phyloP scores from a whole-genome alignment of 2,888 invertebrate species.

The Cyaniris semiargus region DNA sequence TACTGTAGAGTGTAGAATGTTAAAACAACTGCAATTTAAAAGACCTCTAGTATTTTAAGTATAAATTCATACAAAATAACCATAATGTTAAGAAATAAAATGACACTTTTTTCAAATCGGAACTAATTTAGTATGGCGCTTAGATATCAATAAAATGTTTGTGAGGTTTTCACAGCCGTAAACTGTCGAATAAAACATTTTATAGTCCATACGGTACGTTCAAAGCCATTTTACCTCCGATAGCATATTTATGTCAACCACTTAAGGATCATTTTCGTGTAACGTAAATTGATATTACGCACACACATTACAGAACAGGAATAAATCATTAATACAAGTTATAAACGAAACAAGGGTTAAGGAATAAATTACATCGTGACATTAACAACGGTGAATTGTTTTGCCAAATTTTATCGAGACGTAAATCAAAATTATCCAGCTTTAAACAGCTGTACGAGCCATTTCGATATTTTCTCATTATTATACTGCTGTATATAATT shows the following conservation, averaged over 20 bases:
- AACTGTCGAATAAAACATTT: slow-evolving; percentile 73
- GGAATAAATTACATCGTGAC: slow-evolving; percentile 69
- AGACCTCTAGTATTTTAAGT: too few relatives aligned
- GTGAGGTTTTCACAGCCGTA: slow-evolving; percentile 65
- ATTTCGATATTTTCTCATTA: not conserved
- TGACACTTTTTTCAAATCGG: slow-evolving; percentile 30
- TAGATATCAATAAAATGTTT: slow-evolving; percentile 71
- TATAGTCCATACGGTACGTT: slow-evolving; percentile 59
- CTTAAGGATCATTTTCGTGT: not conserved
- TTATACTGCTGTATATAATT: not conserved
- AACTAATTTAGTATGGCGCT: slow-evolving; percentile 52
- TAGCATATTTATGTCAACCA: not conserved
- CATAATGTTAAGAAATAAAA: slow-evolving; percentile 2
- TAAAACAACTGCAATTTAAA: too few relatives aligned
- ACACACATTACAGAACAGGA: slow-evolving; percentile 70
- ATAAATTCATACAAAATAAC: not conserved
- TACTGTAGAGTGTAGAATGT: too few relatives aligned
- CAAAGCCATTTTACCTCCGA: not conserved
- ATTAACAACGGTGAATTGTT: slow-evolving; percentile 66
- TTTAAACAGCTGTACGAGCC: not conserved
- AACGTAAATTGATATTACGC: slow-evolving; percentile 36
- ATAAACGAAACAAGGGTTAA: slow-evolving; percentile 65
- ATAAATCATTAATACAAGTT: slow-evolving; percentile 73
- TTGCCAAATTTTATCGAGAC: slow-evolving; percentile 62
- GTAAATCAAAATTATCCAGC: slow-evolving; percentile 42